These are phyloP conservation scores for Xenopus laevis DNA, from an alignment of 2,113 vertebrate genomes.

Conservation along the genomic window DNA sequence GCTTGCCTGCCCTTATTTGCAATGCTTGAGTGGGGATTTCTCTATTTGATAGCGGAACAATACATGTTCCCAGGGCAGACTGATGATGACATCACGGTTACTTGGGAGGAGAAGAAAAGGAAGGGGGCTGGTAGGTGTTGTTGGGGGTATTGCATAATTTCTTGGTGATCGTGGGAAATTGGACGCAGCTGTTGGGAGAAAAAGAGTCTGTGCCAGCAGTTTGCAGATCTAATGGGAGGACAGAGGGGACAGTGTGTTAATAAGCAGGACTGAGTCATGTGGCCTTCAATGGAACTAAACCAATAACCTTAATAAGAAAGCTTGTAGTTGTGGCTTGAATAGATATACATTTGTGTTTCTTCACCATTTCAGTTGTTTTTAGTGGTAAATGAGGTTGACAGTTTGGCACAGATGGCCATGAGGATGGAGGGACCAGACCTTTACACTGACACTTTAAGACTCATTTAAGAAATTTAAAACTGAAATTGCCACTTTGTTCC, in stretches of 20 bases:
- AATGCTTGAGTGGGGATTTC: slow-evolving; percentile 92
- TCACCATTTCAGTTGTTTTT: too few relatives aligned
- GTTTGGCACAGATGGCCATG: too few relatives aligned
- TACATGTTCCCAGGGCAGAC: slow-evolving; percentile 64
- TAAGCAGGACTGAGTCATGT: too few relatives aligned
- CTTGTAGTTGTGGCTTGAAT: too few relatives aligned
- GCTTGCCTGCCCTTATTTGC: slow-evolving; percentile 84
- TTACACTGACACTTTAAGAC: too few relatives aligned
- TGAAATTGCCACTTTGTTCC: too few relatives aligned
- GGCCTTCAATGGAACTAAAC: too few relatives aligned
- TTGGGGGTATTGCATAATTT: slow-evolving; percentile 55
- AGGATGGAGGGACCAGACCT: too few relatives aligned
- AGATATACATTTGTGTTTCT: too few relatives aligned
- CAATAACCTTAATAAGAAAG: too few relatives aligned
- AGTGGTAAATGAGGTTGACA: too few relatives aligned
- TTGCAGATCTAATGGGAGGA: slow-evolving; percentile 48
- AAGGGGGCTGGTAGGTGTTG: slow-evolving; percentile 43
- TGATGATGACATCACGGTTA: slow-evolving; percentile 63
- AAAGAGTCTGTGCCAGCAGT: slow-evolving; percentile 56
- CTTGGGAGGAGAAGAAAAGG: slow-evolving; percentile 54
- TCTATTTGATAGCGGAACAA: slow-evolving; percentile 77
- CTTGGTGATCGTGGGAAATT: slow-evolving; percentile 62
- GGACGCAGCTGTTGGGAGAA: slow-evolving; percentile 57
- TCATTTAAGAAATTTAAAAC: too few relatives aligned
- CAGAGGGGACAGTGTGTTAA: background rate